Evolutionary conservation across 2,113 vertebrate genomes (phyloP).

Genomic region (Cochlearius cochlearius): DNA sequence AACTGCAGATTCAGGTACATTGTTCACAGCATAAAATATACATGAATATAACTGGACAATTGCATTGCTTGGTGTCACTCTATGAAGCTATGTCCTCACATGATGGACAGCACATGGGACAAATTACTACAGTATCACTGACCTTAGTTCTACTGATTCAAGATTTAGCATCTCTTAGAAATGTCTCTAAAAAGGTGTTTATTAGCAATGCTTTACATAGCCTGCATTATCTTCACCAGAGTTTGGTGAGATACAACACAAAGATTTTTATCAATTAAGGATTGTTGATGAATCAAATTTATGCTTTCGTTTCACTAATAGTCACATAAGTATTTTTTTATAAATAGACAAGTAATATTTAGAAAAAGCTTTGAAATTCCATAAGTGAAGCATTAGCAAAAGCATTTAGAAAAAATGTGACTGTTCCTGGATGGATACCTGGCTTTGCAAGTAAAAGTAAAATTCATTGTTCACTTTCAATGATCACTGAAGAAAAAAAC

Average conservation of each 20-base stretch:
- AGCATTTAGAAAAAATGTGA: background rate
- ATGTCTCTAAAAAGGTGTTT: conserved; percentile 2
- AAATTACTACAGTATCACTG: conserved; percentile 21
- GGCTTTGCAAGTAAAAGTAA: background rate
- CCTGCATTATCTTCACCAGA: background rate
- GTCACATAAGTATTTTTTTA: background rate
- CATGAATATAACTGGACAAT: background rate
- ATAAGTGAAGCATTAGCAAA: background rate
- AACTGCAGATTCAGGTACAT: background rate
- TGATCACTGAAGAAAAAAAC: background rate
- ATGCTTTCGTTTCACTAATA: background rate
- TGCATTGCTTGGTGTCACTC: background rate
- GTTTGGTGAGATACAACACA: background rate
- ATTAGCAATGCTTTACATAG: conserved; percentile 18
- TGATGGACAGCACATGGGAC: background rate
- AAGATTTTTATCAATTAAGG: background rate
- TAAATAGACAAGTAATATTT: background rate
- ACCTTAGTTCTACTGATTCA: conserved; percentile 18
- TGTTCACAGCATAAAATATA: background rate
- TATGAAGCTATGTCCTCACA: background rate
- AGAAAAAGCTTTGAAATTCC: background rate
- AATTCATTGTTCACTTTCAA: background rate
- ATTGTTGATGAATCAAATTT: background rate
- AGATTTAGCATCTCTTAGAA: conserved; percentile 29
- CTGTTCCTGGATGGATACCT: background rate